Conservation (phyloP, 2,797 vertebrate species). For the Gallinago stenura region DNA sequence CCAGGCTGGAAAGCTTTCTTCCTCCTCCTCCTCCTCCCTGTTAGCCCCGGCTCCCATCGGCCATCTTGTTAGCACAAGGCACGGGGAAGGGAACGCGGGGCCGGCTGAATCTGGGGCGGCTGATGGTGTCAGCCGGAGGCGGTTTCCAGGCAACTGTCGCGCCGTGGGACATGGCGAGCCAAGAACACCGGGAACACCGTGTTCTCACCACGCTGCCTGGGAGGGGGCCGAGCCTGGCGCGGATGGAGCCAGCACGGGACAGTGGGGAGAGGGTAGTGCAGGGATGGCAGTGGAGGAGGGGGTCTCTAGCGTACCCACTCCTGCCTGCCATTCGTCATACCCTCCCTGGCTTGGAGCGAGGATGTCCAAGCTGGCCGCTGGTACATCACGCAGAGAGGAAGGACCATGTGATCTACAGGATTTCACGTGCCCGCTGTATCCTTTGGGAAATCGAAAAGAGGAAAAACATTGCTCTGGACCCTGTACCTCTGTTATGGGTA, state of each 20-base stretch:
- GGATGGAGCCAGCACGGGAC: neutral
- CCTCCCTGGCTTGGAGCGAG: neutral
- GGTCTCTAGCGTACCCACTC: neutral
- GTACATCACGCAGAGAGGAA: accelerated
- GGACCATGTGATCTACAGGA: accelerated
- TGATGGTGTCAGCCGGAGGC: slow-evolving; percentile 53
- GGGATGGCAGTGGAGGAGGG: neutral
- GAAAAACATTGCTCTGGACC: accelerated
- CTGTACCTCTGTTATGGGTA: neutral
- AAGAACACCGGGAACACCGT: neutral
- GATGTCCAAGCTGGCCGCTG: neutral
- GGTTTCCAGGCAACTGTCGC: slow-evolving; percentile 69
- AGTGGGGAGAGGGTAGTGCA: neutral
- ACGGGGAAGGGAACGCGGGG: neutral
- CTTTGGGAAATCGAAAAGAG: neutral
- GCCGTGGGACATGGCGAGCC: slow-evolving; percentile 12
- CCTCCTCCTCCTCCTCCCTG: neutral
- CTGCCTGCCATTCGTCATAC: accelerated
- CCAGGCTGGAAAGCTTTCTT: neutral
- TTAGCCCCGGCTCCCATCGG: neutral
- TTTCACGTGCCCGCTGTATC: neutral
- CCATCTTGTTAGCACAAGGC: neutral
- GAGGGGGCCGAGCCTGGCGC: neutral
- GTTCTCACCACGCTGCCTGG: neutral
- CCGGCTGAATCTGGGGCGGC: slow-evolving; percentile 58